Base-by-base conservation (phyloP, 2,797 vertebrate species). In the Tangara arthus region DNA sequence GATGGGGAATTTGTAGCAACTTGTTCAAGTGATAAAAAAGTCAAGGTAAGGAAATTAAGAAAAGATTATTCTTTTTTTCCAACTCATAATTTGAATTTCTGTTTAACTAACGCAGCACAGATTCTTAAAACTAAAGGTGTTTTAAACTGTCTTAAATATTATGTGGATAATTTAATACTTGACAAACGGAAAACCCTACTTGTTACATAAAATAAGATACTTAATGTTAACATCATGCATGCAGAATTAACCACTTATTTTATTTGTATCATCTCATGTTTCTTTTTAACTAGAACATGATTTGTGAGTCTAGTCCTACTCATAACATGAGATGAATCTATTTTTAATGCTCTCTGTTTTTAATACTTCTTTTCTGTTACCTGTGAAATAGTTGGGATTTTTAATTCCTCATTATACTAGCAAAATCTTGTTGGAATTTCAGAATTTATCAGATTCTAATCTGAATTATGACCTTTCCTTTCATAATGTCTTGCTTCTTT, bases 1-100 rank as follows among this genome's bases (percentile, higher is more conserved):
- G 99, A 99, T 57, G 98, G 98, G 90, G 97, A 94, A 90, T 98
- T 98, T 76, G 95, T 99, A 83, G 99, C 99, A 89, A 99, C 99
- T 82, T 99, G 99, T 95, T 99, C 99, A 26, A 98, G 98, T 60
- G 99, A 99, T 97, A 98, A 98, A 96, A 99, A 98, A 97, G 98
- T 99, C 37, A 99, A 99, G 98, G 99, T 99, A 92, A 87, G 76
- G 41, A 90, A 94, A n/a, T 47, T 9, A 18, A 57, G 8, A 69
- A 14, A 15, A 61, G 30, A 12, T 14, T 4, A 2, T 32, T 77
- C 3, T 28, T 44, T 64, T 60, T 56, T 80, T 17, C n/a, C 19
- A 28, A 23, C 15, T 23, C 18, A 1, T 18, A 76, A 37, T 70
- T 41, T 37, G 26, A 9, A 53, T 77, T 93, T 92, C 18, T 65